Percentiles rank a stretch among this genome's conserved stretches.
Conservation (phyloP, 2,888 invertebrate genomes). For the Pantelozetes paolii region DNA sequence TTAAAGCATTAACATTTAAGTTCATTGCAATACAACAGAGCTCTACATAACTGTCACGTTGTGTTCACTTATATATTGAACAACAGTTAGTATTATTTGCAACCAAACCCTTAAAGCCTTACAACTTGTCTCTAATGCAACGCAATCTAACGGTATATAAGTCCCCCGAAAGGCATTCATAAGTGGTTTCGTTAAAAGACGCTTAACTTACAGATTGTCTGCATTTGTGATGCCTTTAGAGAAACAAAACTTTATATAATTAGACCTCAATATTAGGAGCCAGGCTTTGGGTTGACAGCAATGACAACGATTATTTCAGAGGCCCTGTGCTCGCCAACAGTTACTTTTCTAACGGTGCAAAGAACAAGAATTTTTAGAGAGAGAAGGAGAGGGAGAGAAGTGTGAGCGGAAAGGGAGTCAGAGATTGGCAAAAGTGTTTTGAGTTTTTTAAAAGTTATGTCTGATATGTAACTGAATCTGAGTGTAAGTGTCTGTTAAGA, state of each 20-base stretch:
- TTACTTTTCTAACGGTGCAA: too few species aligned
- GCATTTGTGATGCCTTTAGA: too few species aligned
- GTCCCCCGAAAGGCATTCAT: conserved; percentile 9
- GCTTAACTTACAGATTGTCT: too few species aligned
- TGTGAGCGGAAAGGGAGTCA: background rate
- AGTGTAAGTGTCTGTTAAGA: conserved; percentile 10
- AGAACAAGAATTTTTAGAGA: too few species aligned
- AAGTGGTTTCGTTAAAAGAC: conserved; percentile 24
- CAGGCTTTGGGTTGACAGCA: too few species aligned
- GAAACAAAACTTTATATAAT: background rate
- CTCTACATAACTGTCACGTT: conserved; percentile 6
- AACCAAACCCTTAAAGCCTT: too few species aligned
- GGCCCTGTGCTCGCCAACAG: too few species aligned
- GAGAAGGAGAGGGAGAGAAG: background rate
- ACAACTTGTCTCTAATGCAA: background rate
- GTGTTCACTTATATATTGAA: background rate
- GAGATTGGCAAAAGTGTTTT: background rate
- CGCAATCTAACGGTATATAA: conserved; percentile 23
- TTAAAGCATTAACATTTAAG: conserved; percentile 22
- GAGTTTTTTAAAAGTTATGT: background rate
- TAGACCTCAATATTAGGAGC: too few species aligned
- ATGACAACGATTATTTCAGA: too few species aligned
- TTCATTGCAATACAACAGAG: background rate
- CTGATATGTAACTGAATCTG: conserved; percentile 5
- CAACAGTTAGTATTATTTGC: too few species aligned